Percentiles rank a stretch among this genome's conserved stretches.
Evolutionary conservation across 2,797 vertebrate species (phyloP).

Genomic region (Morus bassanus): DNA sequence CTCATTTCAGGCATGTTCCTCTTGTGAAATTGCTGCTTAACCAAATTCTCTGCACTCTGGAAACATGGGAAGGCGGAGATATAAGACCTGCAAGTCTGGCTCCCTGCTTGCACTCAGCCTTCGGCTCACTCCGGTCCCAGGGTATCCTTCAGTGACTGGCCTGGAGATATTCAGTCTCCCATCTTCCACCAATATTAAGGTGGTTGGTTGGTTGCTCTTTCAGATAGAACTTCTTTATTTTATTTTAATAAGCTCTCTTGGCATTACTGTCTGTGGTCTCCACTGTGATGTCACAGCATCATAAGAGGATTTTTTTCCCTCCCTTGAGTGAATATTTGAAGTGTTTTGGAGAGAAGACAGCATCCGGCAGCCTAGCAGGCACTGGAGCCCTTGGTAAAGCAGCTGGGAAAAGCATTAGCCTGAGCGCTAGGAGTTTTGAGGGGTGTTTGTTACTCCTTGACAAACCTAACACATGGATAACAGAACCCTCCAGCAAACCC

Average conservation of each 20-base stretch:
- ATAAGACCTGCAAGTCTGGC: neutral
- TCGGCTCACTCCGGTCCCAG: rapidly evolving
- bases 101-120: neutral
- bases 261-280: neutral
- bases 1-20: neutral
- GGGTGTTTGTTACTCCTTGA: neutral
- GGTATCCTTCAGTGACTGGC: neutral
- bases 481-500: neutral
- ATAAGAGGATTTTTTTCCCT: neutral
- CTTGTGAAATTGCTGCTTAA: neutral
- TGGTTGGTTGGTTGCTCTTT: neutral
- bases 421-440: neutral
- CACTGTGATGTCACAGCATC: neutral
- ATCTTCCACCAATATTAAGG: neutral
- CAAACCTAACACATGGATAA: neutral
- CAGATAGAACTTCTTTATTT: neutral
- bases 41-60: neutral
- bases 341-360: neutral
- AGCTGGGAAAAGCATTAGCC: neutral
- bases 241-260: neutral
- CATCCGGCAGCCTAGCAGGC: neutral
- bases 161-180: neutral
- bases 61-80: neutral
- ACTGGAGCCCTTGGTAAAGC: neutral
- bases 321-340: neutral